A percentile compares a stretch with the other conserved stretches of the same genome.
Conservation (phyloP, 2,888 invertebrate genomes). For the Apodemia zela region DNA sequence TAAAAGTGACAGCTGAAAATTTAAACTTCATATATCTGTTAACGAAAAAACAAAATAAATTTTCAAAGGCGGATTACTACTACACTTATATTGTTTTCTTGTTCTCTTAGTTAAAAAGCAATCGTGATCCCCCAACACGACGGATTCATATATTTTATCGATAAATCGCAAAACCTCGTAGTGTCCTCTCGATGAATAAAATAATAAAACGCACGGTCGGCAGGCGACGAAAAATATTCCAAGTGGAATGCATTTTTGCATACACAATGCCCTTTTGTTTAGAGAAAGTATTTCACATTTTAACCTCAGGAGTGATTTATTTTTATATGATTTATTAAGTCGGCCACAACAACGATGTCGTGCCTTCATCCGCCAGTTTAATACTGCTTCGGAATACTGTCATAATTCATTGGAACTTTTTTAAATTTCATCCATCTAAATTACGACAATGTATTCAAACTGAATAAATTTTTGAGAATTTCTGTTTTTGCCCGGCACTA, state of each 20-base stretch:
- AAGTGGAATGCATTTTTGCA: slow-evolving; percentile 74
- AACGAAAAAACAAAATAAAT: not conserved
- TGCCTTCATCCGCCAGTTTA: slow-evolving; percentile 37
- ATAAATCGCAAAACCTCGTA: slow-evolving; percentile 59
- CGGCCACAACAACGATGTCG: slow-evolving; percentile 44
- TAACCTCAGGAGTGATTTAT: slow-evolving; percentile 71
- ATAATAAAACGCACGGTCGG: slow-evolving; percentile 52
- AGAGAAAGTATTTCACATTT: slow-evolving; percentile 79
- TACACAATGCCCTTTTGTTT: slow-evolving; percentile 78
- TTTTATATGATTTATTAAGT: slow-evolving; percentile 73
- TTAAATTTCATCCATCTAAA: slow-evolving; percentile 18
- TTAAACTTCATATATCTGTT: not conserved
- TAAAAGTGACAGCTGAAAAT: not conserved
- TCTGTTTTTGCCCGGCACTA: slow-evolving; percentile 6
- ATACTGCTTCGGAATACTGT: slow-evolving; percentile 31
- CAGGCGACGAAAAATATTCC: slow-evolving; percentile 78
- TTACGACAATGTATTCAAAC: not conserved
- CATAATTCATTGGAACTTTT: slow-evolving; percentile 33
- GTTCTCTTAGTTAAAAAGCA: slow-evolving; percentile 46
- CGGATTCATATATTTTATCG: slow-evolving; percentile 65
- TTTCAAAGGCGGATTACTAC: not conserved
- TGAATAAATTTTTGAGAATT: not conserved
- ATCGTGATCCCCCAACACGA: slow-evolving; percentile 73
- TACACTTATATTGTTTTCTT: slow-evolving; percentile 11
- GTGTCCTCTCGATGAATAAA: slow-evolving; percentile 53